These are phyloP conservation scores for Apotomis betuletana DNA, from an alignment of 2,888 invertebrate genomes.

Conservation along the genomic window DNA sequence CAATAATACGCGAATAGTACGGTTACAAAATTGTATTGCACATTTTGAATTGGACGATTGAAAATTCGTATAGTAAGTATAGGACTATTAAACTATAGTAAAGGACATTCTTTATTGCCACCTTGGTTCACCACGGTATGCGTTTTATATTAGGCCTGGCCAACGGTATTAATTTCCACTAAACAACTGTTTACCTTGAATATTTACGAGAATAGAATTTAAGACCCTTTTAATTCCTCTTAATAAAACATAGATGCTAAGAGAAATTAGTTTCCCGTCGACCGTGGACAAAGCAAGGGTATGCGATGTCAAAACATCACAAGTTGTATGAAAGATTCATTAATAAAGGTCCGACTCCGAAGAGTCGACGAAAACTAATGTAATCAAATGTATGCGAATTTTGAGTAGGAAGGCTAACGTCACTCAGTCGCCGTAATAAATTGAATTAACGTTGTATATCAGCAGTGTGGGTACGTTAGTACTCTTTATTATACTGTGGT, in stretches of 20 bases:
- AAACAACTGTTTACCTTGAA: slow-evolving; percentile 31
- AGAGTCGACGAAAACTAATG: slow-evolving; percentile 19
- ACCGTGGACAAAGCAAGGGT: slow-evolving; percentile 29
- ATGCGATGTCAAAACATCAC: slow-evolving; percentile 29
- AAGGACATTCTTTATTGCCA: slow-evolving; percentile 17
- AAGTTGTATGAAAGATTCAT: slow-evolving; percentile 24
- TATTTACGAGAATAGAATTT: slow-evolving; percentile 23
- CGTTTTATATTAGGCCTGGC: slow-evolving; percentile 30
- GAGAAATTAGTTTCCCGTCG: slow-evolving; percentile 15
- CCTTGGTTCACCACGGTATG: slow-evolving; percentile 21
- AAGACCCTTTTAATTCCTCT: slow-evolving; percentile 8
- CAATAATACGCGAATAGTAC: slow-evolving; percentile 36
- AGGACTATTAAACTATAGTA: slow-evolving; percentile 3
- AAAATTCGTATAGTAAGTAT: background rate
- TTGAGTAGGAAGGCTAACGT: slow-evolving; percentile 20
- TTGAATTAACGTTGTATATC: background rate
- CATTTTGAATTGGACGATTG: slow-evolving; percentile 10
- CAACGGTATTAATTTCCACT: slow-evolving; percentile 21
- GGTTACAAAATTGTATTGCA: slow-evolving; percentile 22
- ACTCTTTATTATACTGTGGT: no score
- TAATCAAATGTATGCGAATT: slow-evolving; percentile 26
- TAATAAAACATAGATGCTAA: slow-evolving; percentile 9
- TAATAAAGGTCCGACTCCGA: slow-evolving; percentile 4
- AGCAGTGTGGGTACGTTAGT: no score
- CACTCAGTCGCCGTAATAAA: background rate